Percentiles rank a stretch among this genome's conserved stretches.
Evolutionary conservation across 2,888 invertebrate genomes (phyloP).

Genomic region (Hylaea fasciaria): DNA sequence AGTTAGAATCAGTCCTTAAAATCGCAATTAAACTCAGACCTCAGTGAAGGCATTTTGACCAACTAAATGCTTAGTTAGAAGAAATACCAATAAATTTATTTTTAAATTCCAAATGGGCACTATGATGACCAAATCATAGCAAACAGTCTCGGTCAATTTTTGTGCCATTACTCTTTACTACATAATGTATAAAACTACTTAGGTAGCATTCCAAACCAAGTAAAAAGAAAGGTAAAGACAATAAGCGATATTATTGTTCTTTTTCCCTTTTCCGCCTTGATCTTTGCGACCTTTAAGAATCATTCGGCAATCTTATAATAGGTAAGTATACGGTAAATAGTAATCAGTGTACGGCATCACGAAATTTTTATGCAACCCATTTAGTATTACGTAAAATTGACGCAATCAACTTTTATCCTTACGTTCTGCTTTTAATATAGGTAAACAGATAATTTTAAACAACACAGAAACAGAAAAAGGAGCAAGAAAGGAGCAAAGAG

Average conservation of each 20-base stretch:
- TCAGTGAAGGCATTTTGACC: too few species aligned
- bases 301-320: constrained; percentile 15
- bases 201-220: neutral
- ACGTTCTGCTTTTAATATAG: neutral
- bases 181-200: too few species aligned
- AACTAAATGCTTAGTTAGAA: too few species aligned
- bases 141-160: too few species aligned
- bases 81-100: too few species aligned
- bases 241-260: constrained; percentile 14
- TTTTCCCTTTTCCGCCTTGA: neutral
- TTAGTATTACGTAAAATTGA: constrained; percentile 19
- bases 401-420: constrained; percentile 24
- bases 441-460: constrained; percentile 17
- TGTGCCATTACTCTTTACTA: too few species aligned
- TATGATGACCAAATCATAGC: too few species aligned
- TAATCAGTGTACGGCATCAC: constrained; percentile 17
- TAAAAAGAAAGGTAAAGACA: constrained; percentile 7
- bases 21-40: too few species aligned
- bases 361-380: constrained; percentile 22
- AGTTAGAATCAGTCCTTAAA: too few species aligned
- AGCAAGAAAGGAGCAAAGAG: too few species aligned
- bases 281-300: constrained; percentile 13
- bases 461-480: neutral
- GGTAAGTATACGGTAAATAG: too few species aligned
- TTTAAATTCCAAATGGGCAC: too few species aligned